Conservation (phyloP, 2,797 vertebrate genomes). For the Microcaecilia unicolor region DNA sequence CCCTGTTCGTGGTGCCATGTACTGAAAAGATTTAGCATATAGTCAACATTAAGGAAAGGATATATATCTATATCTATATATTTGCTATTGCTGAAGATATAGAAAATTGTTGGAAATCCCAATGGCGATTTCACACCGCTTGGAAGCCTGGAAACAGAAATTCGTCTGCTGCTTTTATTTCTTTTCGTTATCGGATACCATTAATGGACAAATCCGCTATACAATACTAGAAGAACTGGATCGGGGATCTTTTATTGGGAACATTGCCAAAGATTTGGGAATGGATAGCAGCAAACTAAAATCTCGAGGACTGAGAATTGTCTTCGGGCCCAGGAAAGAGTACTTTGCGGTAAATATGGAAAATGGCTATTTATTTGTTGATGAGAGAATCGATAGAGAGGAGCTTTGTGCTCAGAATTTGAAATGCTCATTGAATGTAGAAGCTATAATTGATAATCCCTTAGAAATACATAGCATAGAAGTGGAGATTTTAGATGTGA, state of each 20-base stretch:
- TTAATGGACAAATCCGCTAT: slow-evolving; percentile 26
- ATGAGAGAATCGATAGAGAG: slow-evolving; percentile 40
- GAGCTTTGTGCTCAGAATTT: slow-evolving; percentile 28
- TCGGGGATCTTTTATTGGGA: slow-evolving; percentile 33
- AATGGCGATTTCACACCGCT: too few species aligned
- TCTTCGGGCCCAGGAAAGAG: slow-evolving; percentile 35
- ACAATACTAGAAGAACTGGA: slow-evolving; percentile 34
- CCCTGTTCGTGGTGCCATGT: too few species aligned
- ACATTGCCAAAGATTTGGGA: slow-evolving; percentile 35
- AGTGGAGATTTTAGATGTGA: slow-evolving; percentile 40
- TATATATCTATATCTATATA: too few species aligned
- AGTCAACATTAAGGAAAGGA: too few species aligned
- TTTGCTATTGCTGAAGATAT: too few species aligned
- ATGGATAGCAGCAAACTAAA: slow-evolving; percentile 25
- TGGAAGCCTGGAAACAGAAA: too few species aligned
- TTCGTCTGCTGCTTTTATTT: too few species aligned
- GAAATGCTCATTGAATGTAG: slow-evolving; percentile 35
- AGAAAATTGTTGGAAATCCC: too few species aligned
- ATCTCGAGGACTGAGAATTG: slow-evolving; percentile 35
- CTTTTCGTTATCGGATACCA: not conserved
- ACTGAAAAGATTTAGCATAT: too few species aligned
- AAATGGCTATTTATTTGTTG: slow-evolving; percentile 38
- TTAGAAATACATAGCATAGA: slow-evolving; percentile 37
- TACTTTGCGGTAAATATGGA: slow-evolving; percentile 44
- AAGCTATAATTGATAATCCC: slow-evolving; percentile 37